Evolutionary conservation across 2,797 vertebrate species (phyloP), one percentile per base, ranked within the genome.

Genomic region (Australoheros facetus): DNA sequence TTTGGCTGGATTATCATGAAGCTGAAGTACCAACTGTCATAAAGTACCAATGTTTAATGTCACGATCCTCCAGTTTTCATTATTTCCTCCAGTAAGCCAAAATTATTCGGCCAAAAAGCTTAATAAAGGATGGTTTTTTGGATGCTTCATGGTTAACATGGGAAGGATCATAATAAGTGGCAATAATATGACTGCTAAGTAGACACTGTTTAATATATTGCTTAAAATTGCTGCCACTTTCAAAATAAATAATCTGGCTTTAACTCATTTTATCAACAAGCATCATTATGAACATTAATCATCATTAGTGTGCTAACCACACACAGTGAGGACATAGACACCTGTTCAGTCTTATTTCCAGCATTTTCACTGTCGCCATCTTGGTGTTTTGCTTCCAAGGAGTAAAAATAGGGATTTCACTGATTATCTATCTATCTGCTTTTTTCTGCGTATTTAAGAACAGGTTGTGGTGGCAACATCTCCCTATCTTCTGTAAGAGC

Each of bases 401-500:
- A 23, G n/a, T 39, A 42, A 42, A 42, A 64, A 10, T 26, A 14
- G 1, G 13, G 37, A 42, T 26, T 64, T 42, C n/a, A 64, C 23
- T 1, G 0, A 23, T 42, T 23, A 62, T 16, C 13, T 4, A 62
- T 62, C 37, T 16, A 42, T 26, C 39, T 64, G 13, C 34, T 1
- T 60, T 60, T 32, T 21, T 60, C 58, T 60, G 32, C 21, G 5
- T 37, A 37, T 21, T 34, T 32, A 60, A 37, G 58, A 32, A 58
- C 30, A 58, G 0, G 19, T n/a, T 59, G 10, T 1, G 3, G 32
- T 34, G 17, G 30, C 9, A 2, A 14, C 56, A 32, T 58, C 14
- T 32, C 8, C 19, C 5, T 0, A 19, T 37, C 32, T 60, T 60
- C 58, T 60, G 0, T 34, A 60, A 37, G 19, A 60, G 37, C n/a